phyloP scores from a whole-genome alignment of 2,797 vertebrate species.

The Hapalemur alaotrensis region DNA sequence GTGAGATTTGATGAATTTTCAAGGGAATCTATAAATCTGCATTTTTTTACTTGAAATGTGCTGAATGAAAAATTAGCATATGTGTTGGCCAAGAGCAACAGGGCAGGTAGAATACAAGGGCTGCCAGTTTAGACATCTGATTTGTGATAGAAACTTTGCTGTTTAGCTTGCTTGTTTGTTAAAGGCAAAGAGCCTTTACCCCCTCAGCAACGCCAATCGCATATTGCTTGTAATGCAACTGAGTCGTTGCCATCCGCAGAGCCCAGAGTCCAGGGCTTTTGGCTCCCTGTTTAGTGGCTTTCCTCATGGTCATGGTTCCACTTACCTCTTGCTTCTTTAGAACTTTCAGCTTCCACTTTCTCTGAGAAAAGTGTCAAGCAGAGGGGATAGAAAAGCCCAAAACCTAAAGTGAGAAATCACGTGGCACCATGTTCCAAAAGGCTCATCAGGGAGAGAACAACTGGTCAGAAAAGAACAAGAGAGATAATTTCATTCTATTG shows the following conservation, averaged over 20 bases:
- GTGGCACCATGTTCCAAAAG: not conserved
- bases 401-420: not conserved
- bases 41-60: constrained; percentile 4
- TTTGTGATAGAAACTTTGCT: not conserved
- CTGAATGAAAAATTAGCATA: constrained; percentile 21
- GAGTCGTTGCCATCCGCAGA: not conserved
- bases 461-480: not conserved
- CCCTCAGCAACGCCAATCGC: not conserved
- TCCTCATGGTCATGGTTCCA: not conserved
- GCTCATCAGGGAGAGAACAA: not conserved
- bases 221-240: not conserved
- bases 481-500: not conserved
- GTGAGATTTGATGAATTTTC: constrained; percentile 8
- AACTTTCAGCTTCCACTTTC: not conserved
- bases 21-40: constrained; percentile 9
- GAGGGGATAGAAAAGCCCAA: not conserved
- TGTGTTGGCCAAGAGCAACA: not conserved
- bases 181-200: not conserved
- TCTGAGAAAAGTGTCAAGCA: not conserved
- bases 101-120: not conserved
- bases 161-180: not conserved
- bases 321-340: not conserved
- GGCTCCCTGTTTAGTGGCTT: not conserved
- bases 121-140: not conserved
- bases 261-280: not conserved